Conservation (phyloP, 2,113 vertebrate species). For the Mus spicilegus region DNA sequence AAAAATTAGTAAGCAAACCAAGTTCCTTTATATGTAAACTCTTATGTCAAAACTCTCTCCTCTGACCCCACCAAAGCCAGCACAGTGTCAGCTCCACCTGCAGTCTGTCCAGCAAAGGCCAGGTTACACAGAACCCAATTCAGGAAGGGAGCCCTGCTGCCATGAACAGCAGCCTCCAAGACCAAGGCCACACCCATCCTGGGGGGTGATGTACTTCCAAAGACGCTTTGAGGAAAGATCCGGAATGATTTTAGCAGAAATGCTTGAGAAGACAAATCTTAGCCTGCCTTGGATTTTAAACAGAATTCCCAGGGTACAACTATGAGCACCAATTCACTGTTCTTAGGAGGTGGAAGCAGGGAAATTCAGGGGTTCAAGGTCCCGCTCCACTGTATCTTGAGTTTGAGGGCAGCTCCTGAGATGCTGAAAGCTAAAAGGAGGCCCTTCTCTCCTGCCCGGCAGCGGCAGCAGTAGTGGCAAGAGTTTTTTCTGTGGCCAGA, state of each 20-base stretch:
- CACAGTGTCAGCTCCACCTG: neutral
- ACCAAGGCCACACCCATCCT: too few relatives aligned
- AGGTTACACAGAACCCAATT: neutral
- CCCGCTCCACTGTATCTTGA: neutral
- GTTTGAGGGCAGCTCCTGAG: neutral
- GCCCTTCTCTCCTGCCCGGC: neutral
- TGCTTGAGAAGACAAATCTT: neutral
- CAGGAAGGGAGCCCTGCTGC: neutral
- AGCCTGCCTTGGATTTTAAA: neutral
- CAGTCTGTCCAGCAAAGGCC: neutral
- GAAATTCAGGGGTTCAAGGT: neutral
- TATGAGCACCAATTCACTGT: neutral
- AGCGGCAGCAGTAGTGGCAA: neutral
- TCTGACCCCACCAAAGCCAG: neutral
- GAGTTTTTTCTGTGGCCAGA: neutral
- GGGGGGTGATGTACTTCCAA: neutral
- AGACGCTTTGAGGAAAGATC: neutral
- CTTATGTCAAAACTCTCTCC: neutral
- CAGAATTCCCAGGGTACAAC: neutral
- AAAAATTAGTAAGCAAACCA: neutral
- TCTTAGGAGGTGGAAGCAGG: neutral
- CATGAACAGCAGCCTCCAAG: too few relatives aligned
- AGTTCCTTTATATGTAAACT: neutral
- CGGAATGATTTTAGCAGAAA: neutral
- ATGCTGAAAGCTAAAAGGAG: neutral